These are phyloP conservation scores for Rhodophaea formosa DNA, from an alignment of 2,888 invertebrate species.

Conservation along the genomic window DNA sequence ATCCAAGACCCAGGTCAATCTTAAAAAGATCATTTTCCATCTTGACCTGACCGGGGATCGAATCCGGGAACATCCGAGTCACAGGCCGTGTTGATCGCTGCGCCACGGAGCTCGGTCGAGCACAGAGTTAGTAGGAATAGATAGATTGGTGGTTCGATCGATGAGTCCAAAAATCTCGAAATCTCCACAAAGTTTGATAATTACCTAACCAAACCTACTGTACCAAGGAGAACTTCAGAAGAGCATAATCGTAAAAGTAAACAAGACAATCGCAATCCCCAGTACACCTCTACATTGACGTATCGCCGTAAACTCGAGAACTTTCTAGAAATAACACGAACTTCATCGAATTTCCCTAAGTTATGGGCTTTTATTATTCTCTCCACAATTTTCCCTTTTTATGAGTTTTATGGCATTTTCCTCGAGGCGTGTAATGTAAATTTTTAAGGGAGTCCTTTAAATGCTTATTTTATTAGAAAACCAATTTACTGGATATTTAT, in stretches of 20 bases:
- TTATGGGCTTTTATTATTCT: neutral
- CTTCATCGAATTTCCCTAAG: neutral
- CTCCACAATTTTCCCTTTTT: neutral
- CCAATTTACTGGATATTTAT: constrained; percentile 1
- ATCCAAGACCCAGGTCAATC: no score
- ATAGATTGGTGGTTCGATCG: no score
- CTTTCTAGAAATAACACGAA: constrained; percentile 6
- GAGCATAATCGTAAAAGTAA: constrained; percentile 14
- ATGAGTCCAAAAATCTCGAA: no score
- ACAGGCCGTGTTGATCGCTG: no score
- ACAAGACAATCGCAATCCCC: constrained; percentile 7
- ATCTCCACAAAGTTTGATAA: neutral
- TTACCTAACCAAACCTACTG: neutral
- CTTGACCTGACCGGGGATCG: no score
- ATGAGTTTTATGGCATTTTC: neutral
- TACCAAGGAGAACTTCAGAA: neutral
- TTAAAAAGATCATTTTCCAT: no score
- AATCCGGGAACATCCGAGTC: no score
- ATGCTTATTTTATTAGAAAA: neutral
- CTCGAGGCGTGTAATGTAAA: neutral
- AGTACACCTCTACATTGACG: neutral
- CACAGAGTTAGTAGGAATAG: no score
- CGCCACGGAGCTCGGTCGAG: no score
- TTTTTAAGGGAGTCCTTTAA: neutral
- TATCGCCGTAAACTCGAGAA: constrained; percentile 7